phyloP scores from a whole-genome alignment of 2,113 vertebrate genomes.

The Gulo gulo region DNA sequence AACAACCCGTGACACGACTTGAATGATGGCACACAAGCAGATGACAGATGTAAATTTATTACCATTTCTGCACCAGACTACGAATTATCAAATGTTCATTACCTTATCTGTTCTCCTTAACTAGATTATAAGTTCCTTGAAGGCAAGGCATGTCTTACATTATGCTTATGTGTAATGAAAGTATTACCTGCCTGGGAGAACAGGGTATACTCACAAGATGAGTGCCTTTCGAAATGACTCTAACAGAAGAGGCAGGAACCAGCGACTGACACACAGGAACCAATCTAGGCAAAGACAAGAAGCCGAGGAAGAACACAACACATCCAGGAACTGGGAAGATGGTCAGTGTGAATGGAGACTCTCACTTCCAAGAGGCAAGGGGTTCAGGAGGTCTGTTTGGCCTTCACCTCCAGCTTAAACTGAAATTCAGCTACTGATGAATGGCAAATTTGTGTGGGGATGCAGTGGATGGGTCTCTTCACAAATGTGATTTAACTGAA shows the following conservation, averaged over 20 bases:
- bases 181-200: background rate
- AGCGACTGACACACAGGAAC: background rate
- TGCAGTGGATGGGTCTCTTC: background rate
- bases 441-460: background rate
- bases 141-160: background rate
- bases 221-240: background rate
- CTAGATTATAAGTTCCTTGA: background rate
- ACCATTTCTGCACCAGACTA: background rate
- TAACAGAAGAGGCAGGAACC: background rate
- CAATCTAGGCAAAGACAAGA: background rate
- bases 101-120: background rate
- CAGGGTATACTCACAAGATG: background rate
- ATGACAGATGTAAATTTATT: background rate
- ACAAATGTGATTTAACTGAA: background rate
- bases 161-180: background rate
- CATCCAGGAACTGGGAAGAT: accelerated
- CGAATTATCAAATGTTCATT: background rate
- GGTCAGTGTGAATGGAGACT: background rate
- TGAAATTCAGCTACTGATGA: background rate
- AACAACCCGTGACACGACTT: background rate
- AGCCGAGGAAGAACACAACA: background rate
- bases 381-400: no score
- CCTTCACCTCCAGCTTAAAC: background rate
- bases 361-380: background rate
- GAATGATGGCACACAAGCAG: background rate